Evolutionary conservation across 1,140 invertebrate species (phyloP).

Genomic region (Platyura marginata): DNA sequence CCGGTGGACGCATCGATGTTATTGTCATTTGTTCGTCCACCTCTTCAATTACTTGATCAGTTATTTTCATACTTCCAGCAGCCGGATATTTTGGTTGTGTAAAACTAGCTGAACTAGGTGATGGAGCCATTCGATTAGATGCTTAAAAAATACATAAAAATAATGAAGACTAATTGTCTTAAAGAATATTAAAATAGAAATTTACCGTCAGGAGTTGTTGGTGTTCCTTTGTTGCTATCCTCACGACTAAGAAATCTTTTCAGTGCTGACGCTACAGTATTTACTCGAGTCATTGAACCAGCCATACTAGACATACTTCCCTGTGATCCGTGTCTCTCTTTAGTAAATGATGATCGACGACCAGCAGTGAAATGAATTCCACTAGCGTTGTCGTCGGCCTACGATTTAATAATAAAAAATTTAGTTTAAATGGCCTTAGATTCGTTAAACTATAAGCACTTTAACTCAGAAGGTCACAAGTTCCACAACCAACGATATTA

Average conservation of each 20-base stretch:
- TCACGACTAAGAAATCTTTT: slow-evolving; percentile 57
- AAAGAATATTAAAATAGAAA: no score
- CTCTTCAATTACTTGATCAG: slow-evolving; percentile 60
- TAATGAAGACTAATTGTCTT: no score
- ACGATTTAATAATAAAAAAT: no score
- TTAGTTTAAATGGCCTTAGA: not conserved
- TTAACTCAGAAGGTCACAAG: no score
- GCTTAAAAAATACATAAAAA: no score
- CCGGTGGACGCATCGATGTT: slow-evolving; percentile 41
- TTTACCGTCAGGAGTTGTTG: slow-evolving; percentile 12
- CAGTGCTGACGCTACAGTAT: slow-evolving; percentile 52
- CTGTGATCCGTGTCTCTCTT: slow-evolving; percentile 24
- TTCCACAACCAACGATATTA: no score
- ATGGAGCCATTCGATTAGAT: slow-evolving; percentile 15
- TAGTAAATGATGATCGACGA: slow-evolving; percentile 23
- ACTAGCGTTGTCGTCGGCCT: slow-evolving; percentile 39
- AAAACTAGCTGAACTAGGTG: slow-evolving; percentile 16
- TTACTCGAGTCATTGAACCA: slow-evolving; percentile 45
- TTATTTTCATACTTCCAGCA: slow-evolving; percentile 45
- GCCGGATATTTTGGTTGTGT: slow-evolving; percentile 4
- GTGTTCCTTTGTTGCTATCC: slow-evolving; percentile 27
- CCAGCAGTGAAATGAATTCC: slow-evolving; percentile 52
- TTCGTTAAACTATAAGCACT: no score
- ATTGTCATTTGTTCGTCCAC: slow-evolving; percentile 65
- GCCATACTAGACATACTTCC: slow-evolving; percentile 27